Evolutionary conservation across 2,888 invertebrate species (phyloP), one percentile per base, ranked within the genome.

Genomic region (Lycophotia porphyrea): DNA sequence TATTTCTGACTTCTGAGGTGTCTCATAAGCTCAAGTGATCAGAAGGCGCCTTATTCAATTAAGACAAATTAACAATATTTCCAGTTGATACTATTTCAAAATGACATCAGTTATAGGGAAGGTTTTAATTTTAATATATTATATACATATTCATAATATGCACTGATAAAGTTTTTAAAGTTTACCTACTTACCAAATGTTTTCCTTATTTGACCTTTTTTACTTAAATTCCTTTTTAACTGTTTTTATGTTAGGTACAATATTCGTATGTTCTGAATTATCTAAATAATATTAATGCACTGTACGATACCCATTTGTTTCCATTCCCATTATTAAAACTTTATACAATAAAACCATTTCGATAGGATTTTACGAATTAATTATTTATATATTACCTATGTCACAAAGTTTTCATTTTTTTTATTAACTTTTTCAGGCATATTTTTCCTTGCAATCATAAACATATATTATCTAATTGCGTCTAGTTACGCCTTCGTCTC

Each of bases 1-100:
- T 74, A 81, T 71, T 44, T 34, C 3, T 31, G 27, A 72, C 31
- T 49, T n/a, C n/a, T 4, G 47, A 78, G 24, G 11, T 61, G 21
- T 60, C 27, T 55, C 27, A 24, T 52, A 55, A 60, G 21, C 15
- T 39, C n/a, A 60, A 39, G 18, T 7, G 55, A 18, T 58, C 55
- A 5, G 18, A 42, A 18, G 0, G 24, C 4, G 24, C 21, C 34
- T 21, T 21, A 18, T 27, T 44, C 5, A 13, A 44, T 73, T 27
- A 44, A 1, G 8, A 15, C n/a, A 27, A 8, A 27, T 58, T 9
- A 47, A 31, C 36, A 31, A 47, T 34, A 61, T 27, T 27, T 15
- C 5, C 9, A 42, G 8, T 13, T 49, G 4, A 60, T 24, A 4
- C 18, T 52, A 15, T n/a, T 2, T 36, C 24, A 3, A 58, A 18